Conservation (phyloP, 2,888 invertebrate genomes). For the Cryptocheilus praepositus region DNA sequence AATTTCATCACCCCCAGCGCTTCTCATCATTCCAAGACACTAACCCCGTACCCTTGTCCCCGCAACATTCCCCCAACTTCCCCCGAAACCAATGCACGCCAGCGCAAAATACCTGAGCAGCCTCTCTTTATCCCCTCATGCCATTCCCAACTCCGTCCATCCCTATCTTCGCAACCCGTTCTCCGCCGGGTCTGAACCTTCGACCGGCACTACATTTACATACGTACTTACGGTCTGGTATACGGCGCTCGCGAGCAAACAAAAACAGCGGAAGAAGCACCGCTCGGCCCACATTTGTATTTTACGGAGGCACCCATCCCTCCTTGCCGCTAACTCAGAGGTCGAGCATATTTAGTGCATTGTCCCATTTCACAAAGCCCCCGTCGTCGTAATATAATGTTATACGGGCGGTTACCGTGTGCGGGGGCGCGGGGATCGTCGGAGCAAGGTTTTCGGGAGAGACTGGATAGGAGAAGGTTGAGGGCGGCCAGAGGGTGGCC, state of each 20-base stretch:
- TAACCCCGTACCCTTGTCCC: no score
- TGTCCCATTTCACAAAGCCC: conserved; percentile 63
- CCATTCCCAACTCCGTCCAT: background rate
- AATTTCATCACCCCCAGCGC: no score
- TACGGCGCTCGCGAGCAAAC: conserved; percentile 20
- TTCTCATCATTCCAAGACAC: no score
- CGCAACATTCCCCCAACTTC: no score
- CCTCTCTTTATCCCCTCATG: background rate
- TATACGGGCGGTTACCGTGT: conserved; percentile 46
- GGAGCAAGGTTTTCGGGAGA: conserved; percentile 27
- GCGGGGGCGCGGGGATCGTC: conserved; percentile 22
- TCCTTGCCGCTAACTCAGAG: conserved; percentile 20
- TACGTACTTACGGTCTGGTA: background rate
- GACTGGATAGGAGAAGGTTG: conserved; percentile 23
- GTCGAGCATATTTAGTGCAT: conserved; percentile 62
- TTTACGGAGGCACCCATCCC: conserved; percentile 21
- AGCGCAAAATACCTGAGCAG: no score
- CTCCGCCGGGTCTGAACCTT: background rate
- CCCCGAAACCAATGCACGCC: no score
- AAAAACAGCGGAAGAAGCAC: conserved; percentile 49
- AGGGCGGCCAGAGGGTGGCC: conserved; percentile 25
- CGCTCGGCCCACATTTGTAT: conserved; percentile 49
- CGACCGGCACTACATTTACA: conserved; percentile 7
- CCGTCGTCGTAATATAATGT: conserved; percentile 55
- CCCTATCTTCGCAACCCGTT: background rate